These are phyloP conservation scores for Acholoe squamosa DNA, from an alignment of 2,888 invertebrate species.

Conservation along the genomic window DNA sequence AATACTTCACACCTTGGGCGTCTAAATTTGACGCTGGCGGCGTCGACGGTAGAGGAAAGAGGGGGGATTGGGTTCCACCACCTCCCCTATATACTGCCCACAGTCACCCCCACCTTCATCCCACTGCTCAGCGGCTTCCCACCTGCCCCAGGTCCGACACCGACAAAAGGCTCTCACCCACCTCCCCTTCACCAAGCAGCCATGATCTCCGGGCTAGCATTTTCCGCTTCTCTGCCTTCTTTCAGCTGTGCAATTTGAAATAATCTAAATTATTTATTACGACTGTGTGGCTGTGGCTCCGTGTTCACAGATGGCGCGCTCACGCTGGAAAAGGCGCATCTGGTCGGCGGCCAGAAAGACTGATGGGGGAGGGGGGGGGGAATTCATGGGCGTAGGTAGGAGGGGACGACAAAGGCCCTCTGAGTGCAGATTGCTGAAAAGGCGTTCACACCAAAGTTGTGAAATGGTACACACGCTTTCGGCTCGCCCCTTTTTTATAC, in stretches of 20 bases:
- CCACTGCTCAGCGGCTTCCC: conserved; percentile 6
- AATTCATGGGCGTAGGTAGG: background rate
- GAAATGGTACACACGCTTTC: conserved; percentile 60
- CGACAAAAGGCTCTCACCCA: background rate
- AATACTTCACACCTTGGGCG: conserved; percentile 52
- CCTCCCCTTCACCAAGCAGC: background rate
- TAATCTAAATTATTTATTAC: conserved; percentile 61
- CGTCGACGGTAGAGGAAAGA: conserved; percentile 4
- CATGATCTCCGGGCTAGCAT: conserved; percentile 39
- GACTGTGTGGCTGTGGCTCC: background rate
- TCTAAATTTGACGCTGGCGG: conserved; percentile 42
- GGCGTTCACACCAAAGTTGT: conserved; percentile 62
- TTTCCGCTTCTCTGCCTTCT: conserved; percentile 28
- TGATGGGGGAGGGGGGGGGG: background rate
- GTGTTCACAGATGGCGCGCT: conserved; percentile 52
- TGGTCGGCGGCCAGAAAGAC: background rate
- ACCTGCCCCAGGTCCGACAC: conserved; percentile 35
- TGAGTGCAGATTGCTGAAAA: conserved; percentile 58
- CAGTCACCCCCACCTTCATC: background rate
- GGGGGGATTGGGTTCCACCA: conserved; percentile 47
- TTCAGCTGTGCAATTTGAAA: conserved; percentile 59
- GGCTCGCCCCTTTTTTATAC: background rate
- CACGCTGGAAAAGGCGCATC: conserved; percentile 61
- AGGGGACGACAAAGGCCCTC: conserved; percentile 40
- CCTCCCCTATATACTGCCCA: background rate